phyloP scores from a whole-genome alignment of 2,797 vertebrate species.

The Ibycter americanus region DNA sequence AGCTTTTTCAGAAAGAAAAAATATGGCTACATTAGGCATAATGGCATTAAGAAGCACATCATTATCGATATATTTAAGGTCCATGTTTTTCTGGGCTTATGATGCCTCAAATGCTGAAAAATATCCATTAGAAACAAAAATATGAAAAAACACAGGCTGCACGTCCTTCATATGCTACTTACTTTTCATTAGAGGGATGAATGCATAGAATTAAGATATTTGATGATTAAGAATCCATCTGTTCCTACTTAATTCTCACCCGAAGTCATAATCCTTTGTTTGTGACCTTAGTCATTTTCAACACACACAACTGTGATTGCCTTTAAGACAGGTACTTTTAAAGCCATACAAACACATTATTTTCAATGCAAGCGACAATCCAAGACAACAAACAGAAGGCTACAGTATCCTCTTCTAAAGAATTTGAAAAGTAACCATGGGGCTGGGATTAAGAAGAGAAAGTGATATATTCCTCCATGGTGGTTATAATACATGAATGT shows the following conservation, averaged over 20 bases:
- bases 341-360: not conserved
- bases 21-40: not conserved
- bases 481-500: not conserved
- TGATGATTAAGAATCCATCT: slow-evolving; percentile 68
- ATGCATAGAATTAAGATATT: slow-evolving; percentile 45
- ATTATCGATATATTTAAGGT: not conserved
- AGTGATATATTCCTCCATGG: not conserved
- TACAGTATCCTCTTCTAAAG: not conserved
- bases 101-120: not conserved
- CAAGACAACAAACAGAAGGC: not conserved
- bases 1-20: not conserved
- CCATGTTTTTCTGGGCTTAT: not conserved
- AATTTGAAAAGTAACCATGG: not conserved
- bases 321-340: slow-evolving; percentile 25
- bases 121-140: not conserved
- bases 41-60: not conserved
- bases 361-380: not conserved
- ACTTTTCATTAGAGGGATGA: slow-evolving; percentile 27
- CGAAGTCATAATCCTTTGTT: slow-evolving; percentile 53
- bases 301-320: not conserved
- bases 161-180: slow-evolving; percentile 19
- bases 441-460: not conserved
- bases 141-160: not conserved
- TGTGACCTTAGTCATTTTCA: slow-evolving; percentile 38
- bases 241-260: slow-evolving; percentile 60